Evolutionary conservation across 2,888 invertebrate genomes (phyloP).

Genomic region (Seira ritae): DNA sequence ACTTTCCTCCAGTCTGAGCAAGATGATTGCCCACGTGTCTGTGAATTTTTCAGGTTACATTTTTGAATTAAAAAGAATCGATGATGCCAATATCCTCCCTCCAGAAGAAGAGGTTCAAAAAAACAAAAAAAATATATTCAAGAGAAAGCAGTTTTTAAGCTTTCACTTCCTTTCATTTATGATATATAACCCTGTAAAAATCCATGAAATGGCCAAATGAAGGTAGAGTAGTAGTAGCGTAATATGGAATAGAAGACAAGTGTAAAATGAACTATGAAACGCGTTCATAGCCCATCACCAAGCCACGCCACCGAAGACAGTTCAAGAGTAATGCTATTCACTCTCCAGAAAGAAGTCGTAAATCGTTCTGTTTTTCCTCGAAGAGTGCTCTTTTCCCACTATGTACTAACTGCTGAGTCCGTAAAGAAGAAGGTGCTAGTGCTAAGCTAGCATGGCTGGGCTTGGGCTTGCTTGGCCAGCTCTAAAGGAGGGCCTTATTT

Average conservation of each 20-base stretch:
- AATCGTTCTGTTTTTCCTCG: slow-evolving; percentile 54
- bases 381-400: slow-evolving; percentile 39
- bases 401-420: not conserved
- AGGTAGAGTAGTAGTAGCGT: not conserved
- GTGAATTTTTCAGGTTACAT: no score
- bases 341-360: slow-evolving; percentile 57
- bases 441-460: no score
- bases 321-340: slow-evolving; percentile 45
- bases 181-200: not conserved
- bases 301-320: not conserved
- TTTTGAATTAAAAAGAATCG: no score
- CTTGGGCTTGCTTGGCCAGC: no score
- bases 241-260: slow-evolving; percentile 34
- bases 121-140: no score
- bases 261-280: slow-evolving; percentile 40
- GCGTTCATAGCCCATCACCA: not conserved
- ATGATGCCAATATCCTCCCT: no score
- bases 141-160: no score
- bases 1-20: no score
- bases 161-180: not conserved
- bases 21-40: no score
- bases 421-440: no score
- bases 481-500: no score
- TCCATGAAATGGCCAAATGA: not conserved
- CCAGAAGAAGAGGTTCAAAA: no score